Evolutionary conservation across 2,888 invertebrate genomes (phyloP).

Genomic region (Psylliodes chrysocephalus): DNA sequence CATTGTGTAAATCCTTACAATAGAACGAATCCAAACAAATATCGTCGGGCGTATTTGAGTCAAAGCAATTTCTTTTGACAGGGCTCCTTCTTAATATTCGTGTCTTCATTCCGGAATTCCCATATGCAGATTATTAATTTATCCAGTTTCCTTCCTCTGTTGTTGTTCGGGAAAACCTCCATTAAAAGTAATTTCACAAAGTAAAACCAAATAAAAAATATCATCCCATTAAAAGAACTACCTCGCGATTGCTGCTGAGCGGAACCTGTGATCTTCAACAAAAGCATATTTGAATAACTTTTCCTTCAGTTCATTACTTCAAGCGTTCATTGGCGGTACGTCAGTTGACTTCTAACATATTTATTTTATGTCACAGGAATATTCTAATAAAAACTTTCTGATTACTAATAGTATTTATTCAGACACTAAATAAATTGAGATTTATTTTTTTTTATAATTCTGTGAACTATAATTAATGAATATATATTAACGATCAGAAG

Average conservation of each 20-base stretch:
- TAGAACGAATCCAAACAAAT: constrained; percentile 8
- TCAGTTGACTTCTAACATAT: too few species aligned
- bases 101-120: constrained; percentile 29
- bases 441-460: too few species aligned
- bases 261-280: constrained; percentile 54
- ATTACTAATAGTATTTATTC: too few species aligned
- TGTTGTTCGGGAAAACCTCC: constrained; percentile 35
- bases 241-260: constrained; percentile 42
- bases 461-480: too few species aligned
- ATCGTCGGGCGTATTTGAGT: constrained; percentile 2
- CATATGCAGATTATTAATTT: constrained; percentile 39
- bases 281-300: constrained; percentile 55
- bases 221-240: constrained; percentile 50
- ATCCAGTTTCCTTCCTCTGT: constrained; percentile 28
- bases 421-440: too few species aligned
- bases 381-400: too few species aligned
- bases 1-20: constrained; percentile 14
- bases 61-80: constrained; percentile 27
- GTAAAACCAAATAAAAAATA: constrained; percentile 53
- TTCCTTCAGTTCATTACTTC: constrained; percentile 60
- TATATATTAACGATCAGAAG: too few species aligned
- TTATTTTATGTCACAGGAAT: too few species aligned
- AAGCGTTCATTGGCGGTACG: constrained; percentile 43
- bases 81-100: constrained; percentile 17
- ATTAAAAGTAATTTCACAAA: constrained; percentile 50